Conservation (phyloP, 2,113 vertebrate genomes). For the Struthio camelus region DNA sequence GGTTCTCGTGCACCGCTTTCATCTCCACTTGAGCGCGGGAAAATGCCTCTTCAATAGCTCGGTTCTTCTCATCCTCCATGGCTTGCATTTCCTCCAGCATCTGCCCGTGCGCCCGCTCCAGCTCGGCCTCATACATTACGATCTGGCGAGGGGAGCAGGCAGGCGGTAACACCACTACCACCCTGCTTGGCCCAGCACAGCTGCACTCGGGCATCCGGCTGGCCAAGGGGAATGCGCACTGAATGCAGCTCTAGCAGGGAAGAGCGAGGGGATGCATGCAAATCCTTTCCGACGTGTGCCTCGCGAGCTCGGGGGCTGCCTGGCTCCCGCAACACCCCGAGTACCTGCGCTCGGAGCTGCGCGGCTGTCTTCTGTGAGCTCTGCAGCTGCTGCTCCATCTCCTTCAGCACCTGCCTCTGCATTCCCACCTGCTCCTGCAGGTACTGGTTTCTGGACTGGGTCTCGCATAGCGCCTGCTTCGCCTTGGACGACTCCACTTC, state of each 20-base stretch:
- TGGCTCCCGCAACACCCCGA: too few species aligned
- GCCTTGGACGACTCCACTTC: constrained; percentile 86
- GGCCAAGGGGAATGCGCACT: too few species aligned
- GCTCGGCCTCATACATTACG: constrained; percentile 87
- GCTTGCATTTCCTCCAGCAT: constrained; percentile 92
- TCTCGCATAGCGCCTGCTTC: constrained; percentile 81
- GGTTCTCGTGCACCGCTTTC: constrained; percentile 95
- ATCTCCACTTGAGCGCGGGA: constrained; percentile 92
- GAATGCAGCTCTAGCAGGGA: too few species aligned
- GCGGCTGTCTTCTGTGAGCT: constrained; percentile 82
- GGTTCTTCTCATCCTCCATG: constrained; percentile 95
- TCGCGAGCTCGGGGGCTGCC: rapidly evolving
- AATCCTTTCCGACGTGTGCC: too few species aligned
- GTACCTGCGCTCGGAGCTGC: constrained; percentile 90
- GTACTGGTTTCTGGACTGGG: constrained; percentile 82
- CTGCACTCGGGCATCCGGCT: not conserved
- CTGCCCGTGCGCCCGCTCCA: constrained; percentile 87
- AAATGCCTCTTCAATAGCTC: constrained; percentile 91
- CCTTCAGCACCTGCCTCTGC: constrained; percentile 87
- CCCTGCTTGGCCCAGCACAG: not conserved
- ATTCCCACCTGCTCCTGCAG: constrained; percentile 91
- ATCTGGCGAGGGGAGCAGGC: constrained; percentile 73
- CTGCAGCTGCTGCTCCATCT: constrained; percentile 91
- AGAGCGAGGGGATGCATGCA: too few species aligned
- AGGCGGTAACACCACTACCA: rapidly evolving